Conservation (phyloP, 35 echinoderm and acorn worm species). For the Heliocidaris tuberculata region DNA sequence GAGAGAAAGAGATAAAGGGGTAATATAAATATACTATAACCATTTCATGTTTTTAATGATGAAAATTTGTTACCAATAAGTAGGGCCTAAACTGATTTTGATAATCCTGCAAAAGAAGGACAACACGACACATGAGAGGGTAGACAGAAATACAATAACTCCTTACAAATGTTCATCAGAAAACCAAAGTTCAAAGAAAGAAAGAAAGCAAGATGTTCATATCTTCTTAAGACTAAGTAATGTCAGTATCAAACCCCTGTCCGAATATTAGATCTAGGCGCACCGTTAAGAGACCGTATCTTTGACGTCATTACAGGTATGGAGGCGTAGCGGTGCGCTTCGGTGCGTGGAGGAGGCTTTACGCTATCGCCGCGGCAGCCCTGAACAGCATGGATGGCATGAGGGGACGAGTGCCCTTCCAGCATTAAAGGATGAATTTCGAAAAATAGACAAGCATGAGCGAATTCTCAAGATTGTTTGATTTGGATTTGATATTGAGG, state of each 20-base stretch:
- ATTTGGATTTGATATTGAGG: too few relatives aligned
- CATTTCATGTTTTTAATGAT: too few relatives aligned
- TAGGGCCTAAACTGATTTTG: too few relatives aligned
- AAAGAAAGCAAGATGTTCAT: neutral
- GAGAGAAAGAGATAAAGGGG: neutral
- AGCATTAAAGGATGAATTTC: too few relatives aligned
- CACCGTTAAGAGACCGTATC: neutral
- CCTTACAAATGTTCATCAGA: neutral
- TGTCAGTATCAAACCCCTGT: slow-evolving; percentile 2
- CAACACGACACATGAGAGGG: neutral
- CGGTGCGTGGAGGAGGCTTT: slow-evolving; percentile 4
- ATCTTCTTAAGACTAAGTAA: neutral
- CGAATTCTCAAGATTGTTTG: too few relatives aligned
- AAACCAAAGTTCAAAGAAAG: neutral
- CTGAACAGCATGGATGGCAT: neutral
- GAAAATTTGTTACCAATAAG: too few relatives aligned
- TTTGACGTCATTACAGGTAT: slow-evolving; percentile 32
- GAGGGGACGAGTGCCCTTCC: neutral
- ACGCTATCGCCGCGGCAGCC: slow-evolving; percentile 14
- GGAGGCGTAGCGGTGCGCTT: neutral
- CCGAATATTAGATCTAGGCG: neutral
- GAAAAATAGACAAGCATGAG: too few relatives aligned
- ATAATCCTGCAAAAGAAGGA: too few relatives aligned
- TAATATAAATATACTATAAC: neutral
- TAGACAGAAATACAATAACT: neutral